These are phyloP conservation scores for Pandemis corylana DNA, from an alignment of 2,888 invertebrate species.

Conservation along the genomic window DNA sequence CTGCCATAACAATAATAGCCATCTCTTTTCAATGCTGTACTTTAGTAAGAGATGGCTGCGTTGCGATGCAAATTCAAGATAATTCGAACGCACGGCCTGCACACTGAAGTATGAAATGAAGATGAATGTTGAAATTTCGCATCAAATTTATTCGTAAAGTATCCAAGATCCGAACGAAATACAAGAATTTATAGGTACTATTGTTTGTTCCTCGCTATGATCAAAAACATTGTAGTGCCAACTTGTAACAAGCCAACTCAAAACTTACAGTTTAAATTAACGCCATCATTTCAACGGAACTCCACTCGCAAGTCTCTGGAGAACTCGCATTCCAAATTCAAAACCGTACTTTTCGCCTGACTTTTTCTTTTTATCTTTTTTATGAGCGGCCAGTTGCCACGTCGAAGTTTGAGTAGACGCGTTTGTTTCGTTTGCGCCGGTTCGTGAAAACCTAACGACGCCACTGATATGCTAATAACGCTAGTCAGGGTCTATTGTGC, in stretches of 20 bases:
- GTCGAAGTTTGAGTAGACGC: conserved; percentile 46
- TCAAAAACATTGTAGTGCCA: conserved; percentile 9
- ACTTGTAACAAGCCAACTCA: conserved; percentile 22
- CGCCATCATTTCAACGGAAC: conserved; percentile 32
- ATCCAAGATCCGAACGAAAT: no score
- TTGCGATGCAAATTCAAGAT: no score
- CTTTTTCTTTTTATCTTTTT: conserved; percentile 38
- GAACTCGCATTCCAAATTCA: conserved; percentile 42
- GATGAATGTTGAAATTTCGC: no score
- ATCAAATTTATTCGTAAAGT: no score
- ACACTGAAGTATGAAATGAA: no score
- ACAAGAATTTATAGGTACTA: no score
- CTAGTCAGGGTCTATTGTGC: conserved; percentile 72
- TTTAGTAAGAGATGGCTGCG: no score
- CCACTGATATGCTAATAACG: conserved; percentile 69
- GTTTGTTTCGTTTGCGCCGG: conserved; percentile 54
- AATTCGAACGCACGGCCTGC: no score
- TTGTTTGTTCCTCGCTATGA: no score
- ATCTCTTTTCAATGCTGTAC: no score
- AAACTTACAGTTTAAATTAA: conserved; percentile 40
- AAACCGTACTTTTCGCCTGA: conserved; percentile 38
- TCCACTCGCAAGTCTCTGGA: conserved; percentile 31
- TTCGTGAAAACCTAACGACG: conserved; percentile 56
- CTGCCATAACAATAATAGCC: no score
- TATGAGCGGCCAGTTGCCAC: conserved; percentile 39